Evolutionary conservation across 1,140 invertebrate genomes (phyloP), one percentile per base, ranked within the genome.

Genomic region (Drosophila kepulauana): DNA sequence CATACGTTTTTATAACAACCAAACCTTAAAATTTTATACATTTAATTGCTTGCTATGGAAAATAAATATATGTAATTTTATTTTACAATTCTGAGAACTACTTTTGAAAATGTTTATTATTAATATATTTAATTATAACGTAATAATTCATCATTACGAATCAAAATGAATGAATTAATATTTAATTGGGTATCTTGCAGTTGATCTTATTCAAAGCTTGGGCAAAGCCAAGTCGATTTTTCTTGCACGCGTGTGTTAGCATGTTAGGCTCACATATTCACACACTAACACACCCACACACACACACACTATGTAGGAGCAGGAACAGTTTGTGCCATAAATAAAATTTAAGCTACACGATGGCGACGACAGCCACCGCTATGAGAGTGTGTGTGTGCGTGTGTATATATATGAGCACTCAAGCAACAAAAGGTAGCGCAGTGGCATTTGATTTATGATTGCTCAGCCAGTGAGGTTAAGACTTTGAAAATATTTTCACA

Each of bases 401-500:
- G 58, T 48, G 43, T 75, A 57, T 54, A 52, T 70, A 30, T 77
- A 58, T 48, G 62, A 81, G 84, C 84, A 82, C 80, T 87, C 84
- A 87, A 80, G 84, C 84, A 87, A 87, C 84, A 87, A 87, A 87
- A 87, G 84, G 84, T 87, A 82, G 84, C 74, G 70, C 84, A 78
- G 56, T 78, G 80, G 84, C 80, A 87, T 88, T 88, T 88, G 84
- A 87, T 87, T 87, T 87, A 87, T 87, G 80, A 84, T 87, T 87
- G 84, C 84, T 84, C 84, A 87, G 84, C 77, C 84, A 78, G 80
- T 88, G 80, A 84, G 84, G 84, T 87, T 87, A 87, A 87, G 84
- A 87, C 84, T 87, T 88, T 88, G 84, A 88, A 87, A 87, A 87
- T 87, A 87, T 87, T 87, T 87, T 87, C 80, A 78, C 84, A 88